Evolutionary conservation across 2,797 vertebrate genomes (phyloP).

Genomic region (Gallinago stenura): DNA sequence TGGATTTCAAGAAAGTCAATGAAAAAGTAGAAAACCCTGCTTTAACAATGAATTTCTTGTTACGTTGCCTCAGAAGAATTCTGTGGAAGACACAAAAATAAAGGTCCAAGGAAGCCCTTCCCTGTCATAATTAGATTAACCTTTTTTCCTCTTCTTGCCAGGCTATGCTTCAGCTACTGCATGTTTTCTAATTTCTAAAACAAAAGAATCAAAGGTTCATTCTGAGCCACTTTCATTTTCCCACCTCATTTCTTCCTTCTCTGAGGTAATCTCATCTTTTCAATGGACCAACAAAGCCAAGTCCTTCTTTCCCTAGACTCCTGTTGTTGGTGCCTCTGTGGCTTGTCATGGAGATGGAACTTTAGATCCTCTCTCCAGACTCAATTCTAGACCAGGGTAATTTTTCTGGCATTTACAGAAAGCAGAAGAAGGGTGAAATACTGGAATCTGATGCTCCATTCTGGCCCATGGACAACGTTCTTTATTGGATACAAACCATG

Average conservation of each 20-base stretch:
- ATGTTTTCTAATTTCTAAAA: neutral
- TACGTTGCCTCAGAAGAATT: neutral
- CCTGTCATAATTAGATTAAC: neutral
- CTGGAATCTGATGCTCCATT: neutral
- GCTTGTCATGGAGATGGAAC: neutral
- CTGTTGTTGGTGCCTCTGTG: neutral
- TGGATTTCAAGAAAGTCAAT: neutral
- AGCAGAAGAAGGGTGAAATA: neutral
- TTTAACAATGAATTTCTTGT: neutral
- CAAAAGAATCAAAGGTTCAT: neutral
- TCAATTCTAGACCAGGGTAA: neutral
- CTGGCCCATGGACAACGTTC: neutral
- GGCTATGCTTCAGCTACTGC: neutral
- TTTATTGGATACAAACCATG: neutral
- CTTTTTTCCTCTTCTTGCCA: neutral
- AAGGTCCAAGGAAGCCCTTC: neutral
- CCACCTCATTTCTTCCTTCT: neutral
- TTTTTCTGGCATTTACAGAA: neutral
- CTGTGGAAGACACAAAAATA: neutral
- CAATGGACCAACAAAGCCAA: neutral
- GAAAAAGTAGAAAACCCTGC: neutral
- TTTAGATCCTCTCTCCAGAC: neutral
- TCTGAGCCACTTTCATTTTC: neutral
- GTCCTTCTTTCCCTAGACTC: neutral
- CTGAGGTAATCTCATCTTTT: neutral